Base-by-base conservation (phyloP, 2,888 invertebrate species). In the Ceriagrion tenellum region DNA sequence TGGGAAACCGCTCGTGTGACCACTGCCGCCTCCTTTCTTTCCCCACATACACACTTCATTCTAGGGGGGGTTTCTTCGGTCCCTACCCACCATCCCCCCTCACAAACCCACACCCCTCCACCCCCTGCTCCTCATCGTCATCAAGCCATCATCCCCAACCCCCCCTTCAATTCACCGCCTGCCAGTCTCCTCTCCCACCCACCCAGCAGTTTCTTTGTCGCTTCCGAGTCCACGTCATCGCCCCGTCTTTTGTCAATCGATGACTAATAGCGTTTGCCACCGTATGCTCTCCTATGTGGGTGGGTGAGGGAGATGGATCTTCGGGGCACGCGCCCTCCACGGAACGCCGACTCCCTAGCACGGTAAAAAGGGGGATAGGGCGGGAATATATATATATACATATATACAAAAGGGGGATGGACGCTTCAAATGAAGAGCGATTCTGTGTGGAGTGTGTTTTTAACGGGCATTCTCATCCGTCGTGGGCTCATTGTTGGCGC, bases 171-270 rank as follows among this genome's bases (percentile, higher is more conserved):
- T 35, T 30, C 35, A 20, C 40, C 40, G 13, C 47, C 89, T 55
- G 20, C 89, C 13, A 20, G 55, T 26, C 89, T 47, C 47, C 26
- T 26, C 89, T 10, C 40, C 88, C 18, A 40, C 26, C 30, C 91
- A 47, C 35, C 63, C 59, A 59, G 59, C 69, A 47, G 35, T 47
- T 63, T n/a, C 47, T 69, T 63, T 69, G 40, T 26, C 26, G 63
- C 59, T 35, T 18, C 91, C 91, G 91, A 63, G 18, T 47, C 40
- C 93, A 69, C 40, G 69, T 93, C 93, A 93, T 93, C 93, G 93
- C 93, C 47, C 93, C 47, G 63, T 93, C 69, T 93, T 93, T 93
- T 93, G 93, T 93, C 93, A 69, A 93, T 47, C 63, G 93, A 93
- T 93, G 40, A 69, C 74, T 93, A 93, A 93, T 93, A 26, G 93